Percentiles rank a stretch among this genome's conserved stretches.
These are phyloP conservation scores for Anniella stebbinsi DNA, from an alignment of 2,797 vertebrate species.

Conservation along the genomic window DNA sequence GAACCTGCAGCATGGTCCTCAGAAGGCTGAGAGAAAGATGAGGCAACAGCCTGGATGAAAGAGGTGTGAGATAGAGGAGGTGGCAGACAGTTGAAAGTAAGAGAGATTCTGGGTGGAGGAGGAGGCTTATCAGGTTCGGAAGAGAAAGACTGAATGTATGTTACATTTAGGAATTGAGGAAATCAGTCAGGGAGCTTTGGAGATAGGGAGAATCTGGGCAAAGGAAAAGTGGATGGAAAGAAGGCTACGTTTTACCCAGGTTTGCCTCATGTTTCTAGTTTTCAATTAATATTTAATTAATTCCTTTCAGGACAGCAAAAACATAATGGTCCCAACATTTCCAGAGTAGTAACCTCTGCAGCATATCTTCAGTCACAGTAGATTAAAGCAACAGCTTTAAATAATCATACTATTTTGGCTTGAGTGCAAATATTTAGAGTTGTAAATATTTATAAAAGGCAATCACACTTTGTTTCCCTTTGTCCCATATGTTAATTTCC, in stretches of 20 bases:
- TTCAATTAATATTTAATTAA: not conserved
- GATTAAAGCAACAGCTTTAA: not conserved
- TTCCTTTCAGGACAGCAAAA: not conserved
- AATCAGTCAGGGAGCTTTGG: not conserved
- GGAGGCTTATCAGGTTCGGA: not conserved
- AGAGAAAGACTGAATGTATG: not conserved
- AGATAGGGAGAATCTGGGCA: not conserved
- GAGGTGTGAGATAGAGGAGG: not conserved
- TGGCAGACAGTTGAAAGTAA: not conserved
- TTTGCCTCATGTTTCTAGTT: not conserved
- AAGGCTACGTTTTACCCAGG: not conserved
- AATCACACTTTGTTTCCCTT: not conserved
- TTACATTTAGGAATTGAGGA: not conserved
- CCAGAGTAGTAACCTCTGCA: not conserved
- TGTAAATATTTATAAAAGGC: not conserved
- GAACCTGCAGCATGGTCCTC: not conserved
- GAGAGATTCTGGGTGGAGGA: not conserved
- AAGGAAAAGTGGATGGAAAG: not conserved
- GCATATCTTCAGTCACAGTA: not conserved
- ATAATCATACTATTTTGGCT: conserved; percentile 3
- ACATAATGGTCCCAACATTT: not conserved
- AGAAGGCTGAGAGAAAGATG: not conserved
- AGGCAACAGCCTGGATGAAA: not conserved
- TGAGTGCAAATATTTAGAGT: not conserved
- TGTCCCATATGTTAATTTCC: not conserved